Evolutionary conservation across 1,140 invertebrate genomes (phyloP).

Genomic region (Limonius californicus): DNA sequence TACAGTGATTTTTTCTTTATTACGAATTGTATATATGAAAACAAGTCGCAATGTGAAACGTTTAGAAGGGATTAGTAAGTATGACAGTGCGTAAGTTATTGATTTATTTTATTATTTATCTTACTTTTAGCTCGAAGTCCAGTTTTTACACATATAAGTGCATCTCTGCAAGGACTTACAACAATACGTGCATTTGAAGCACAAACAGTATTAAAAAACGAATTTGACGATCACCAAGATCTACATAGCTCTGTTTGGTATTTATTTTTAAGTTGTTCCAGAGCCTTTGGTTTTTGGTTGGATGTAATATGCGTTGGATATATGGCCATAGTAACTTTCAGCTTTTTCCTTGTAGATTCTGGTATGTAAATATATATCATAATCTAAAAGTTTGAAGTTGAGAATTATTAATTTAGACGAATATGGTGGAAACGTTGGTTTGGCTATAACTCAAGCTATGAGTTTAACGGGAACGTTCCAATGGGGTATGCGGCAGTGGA

Average conservation of each 20-base stretch:
- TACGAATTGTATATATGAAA: no score
- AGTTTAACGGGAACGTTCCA: constrained; percentile 62
- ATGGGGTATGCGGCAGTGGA: constrained; percentile 71
- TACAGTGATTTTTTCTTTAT: no score
- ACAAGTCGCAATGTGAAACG: no score
- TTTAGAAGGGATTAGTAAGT: no score
- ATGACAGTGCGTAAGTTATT: constrained; percentile 35
- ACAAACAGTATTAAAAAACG: constrained; percentile 70
- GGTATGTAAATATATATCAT: background rate
- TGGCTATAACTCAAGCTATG: constrained; percentile 55
- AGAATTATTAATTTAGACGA: constrained; percentile 23
- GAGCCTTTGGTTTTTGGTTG: constrained; percentile 71
- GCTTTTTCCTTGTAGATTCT: constrained; percentile 54
- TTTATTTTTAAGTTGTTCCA: constrained; percentile 57
- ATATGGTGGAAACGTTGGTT: constrained; percentile 54
- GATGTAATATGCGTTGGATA: constrained; percentile 74
- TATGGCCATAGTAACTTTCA: constrained; percentile 64
- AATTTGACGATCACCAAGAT: constrained; percentile 79
- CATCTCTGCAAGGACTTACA: constrained; percentile 81
- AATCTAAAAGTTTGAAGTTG: background rate
- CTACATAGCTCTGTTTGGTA: constrained; percentile 65
- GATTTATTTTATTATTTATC: no score
- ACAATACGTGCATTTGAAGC: constrained; percentile 84
- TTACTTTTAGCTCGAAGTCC: constrained; percentile 63
- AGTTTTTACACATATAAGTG: constrained; percentile 83